Evolutionary conservation across 2,113 vertebrate genomes (phyloP), one percentile per base, ranked within the genome.

Genomic region (Corythoichthys intestinalis): DNA sequence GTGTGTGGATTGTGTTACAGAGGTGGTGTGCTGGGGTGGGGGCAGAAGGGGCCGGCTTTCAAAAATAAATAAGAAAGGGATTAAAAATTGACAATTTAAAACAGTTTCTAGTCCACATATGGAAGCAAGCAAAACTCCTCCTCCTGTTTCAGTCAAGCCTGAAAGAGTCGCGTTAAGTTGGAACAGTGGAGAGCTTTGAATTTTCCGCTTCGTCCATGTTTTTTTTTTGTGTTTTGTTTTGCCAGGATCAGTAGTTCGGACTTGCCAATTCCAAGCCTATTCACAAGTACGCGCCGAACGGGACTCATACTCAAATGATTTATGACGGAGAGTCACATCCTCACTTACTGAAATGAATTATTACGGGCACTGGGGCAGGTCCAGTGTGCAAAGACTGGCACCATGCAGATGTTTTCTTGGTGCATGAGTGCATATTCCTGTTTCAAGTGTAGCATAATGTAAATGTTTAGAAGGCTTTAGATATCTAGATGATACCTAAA

Each of bases 1-100:
- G 81, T 71, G 80, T 88, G 83, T 88, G 91, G 86, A 90, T 92
- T 90, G 91, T 90, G 87, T 88, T 88, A 83, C 80, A 59, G 79
- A 83, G 75, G 84, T 83, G 85, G 73, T 68, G 79, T 53, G 57
- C 49, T 50, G 8, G 53, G 38, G 35, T 52, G 58, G 11, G 66
- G 60, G 66, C 58, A 56, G 67, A 13, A 4, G 10, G 14, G 37
- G 38, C 7, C 35, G 5, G 4, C 11, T 13, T 13, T 35, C 56
- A 58, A 58, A 57, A 53, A 14, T 37, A 37, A 34, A 58, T 56
- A 4, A 20, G 14, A 58, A 56, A 28, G 2, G 17, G 15, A 17
- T 52, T 8, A 7, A 53, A 53, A 53, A 7, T 2, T 8, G 4
- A 6, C 50, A 6, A n/a, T 48, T 48, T 48, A 12, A 48, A 48